phyloP scores from a whole-genome alignment of 2,888 invertebrate species.

The Hyles lineata region DNA sequence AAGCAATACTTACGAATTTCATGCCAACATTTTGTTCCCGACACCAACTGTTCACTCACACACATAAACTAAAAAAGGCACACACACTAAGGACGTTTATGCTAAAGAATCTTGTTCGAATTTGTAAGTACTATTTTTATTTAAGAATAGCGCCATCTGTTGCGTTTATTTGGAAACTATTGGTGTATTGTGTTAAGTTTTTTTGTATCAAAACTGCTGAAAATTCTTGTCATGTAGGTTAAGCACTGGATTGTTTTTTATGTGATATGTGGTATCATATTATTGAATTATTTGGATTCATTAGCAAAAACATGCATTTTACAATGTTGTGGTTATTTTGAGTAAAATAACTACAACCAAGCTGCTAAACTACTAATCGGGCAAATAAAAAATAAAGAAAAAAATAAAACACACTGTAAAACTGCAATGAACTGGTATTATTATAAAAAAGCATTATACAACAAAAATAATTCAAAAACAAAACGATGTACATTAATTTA shows the following conservation, averaged over 20 bases:
- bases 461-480: constrained; percentile 90
- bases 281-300: constrained; percentile 48
- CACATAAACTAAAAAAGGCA: constrained; percentile 50
- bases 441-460: constrained; percentile 90
- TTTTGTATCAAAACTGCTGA: not conserved
- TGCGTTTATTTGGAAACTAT: not conserved
- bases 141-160: constrained; percentile 3
- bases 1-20: constrained; percentile 72
- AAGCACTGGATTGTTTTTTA: too few species aligned
- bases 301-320: constrained; percentile 74
- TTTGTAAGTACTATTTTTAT: not conserved
- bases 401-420: constrained; percentile 87
- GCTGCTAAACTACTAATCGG: constrained; percentile 72
- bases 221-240: constrained; percentile 19
- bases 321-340: constrained; percentile 58
- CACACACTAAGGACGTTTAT: constrained; percentile 64
- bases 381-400: constrained; percentile 74
- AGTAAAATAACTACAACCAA: constrained; percentile 58
- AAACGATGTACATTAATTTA: constrained; percentile 91
- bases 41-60: constrained; percentile 72
- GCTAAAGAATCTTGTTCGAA: constrained; percentile 54
- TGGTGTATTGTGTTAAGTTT: not conserved
- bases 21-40: constrained; percentile 67
- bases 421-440: constrained; percentile 90
- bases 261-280: not conserved